phyloP scores from a whole-genome alignment of 2,888 invertebrate species.

The Bombylius major region DNA sequence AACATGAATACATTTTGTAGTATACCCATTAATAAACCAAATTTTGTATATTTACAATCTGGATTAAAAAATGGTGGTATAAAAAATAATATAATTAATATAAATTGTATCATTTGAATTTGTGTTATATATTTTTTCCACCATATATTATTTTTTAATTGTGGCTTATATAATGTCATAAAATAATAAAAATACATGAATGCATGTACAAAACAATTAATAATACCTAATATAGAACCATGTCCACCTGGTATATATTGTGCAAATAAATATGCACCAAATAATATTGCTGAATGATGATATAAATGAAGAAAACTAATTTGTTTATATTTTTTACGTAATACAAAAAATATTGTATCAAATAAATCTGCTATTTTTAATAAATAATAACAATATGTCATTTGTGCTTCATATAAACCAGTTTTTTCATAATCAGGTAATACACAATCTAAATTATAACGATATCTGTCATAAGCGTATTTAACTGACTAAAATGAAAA shows the following conservation, averaged over 20 bases:
- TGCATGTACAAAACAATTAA: constrained; percentile 61
- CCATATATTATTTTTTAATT: constrained; percentile 55
- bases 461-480: not conserved
- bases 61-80: not conserved
- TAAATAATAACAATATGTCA: constrained; percentile 45
- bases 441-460: not conserved
- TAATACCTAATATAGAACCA: constrained; percentile 46
- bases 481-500: not conserved
- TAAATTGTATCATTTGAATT: constrained; percentile 51
- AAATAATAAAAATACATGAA: constrained; percentile 72
- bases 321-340: constrained; percentile 53
- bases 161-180: constrained; percentile 53
- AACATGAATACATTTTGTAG: not conserved
- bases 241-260: constrained; percentile 53
- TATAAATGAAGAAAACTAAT: constrained; percentile 54
- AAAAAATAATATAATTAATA: not conserved
- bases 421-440: not conserved
- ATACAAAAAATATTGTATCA: constrained; percentile 53
- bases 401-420: not conserved
- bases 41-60: not conserved
- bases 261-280: constrained; percentile 44
- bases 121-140: constrained; percentile 74
- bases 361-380: constrained; percentile 48
- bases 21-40: not conserved
- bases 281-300: constrained; percentile 58